phyloP scores from a whole-genome alignment of 2,888 invertebrate genomes.

The Euclidia mi region DNA sequence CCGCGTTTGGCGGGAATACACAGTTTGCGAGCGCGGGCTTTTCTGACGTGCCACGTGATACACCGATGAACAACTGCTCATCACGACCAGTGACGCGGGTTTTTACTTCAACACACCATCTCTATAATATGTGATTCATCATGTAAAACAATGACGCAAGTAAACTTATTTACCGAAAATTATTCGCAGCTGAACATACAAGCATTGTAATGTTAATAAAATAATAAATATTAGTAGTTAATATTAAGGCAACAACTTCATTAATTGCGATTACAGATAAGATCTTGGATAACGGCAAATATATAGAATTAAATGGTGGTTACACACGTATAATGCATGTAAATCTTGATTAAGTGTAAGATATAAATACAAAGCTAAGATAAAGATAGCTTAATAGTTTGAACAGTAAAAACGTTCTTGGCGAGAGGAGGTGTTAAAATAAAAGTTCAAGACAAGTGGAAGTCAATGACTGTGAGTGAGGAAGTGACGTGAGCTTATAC shows the following conservation, averaged over 20 bases:
- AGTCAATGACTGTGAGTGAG: slow-evolving; percentile 51
- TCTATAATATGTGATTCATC: slow-evolving; percentile 39
- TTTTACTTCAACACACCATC: slow-evolving; percentile 41
- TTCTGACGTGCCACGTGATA: slow-evolving; percentile 51
- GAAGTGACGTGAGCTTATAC: slow-evolving; percentile 46
- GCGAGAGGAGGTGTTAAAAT: not conserved
- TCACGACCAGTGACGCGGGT: slow-evolving; percentile 39
- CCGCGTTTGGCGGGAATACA: slow-evolving; percentile 69
- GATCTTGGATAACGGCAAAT: slow-evolving; percentile 17
- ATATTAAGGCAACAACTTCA: slow-evolving; percentile 3
- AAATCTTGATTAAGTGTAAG: slow-evolving; percentile 12
- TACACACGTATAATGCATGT: slow-evolving; percentile 9
- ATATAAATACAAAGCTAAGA: slow-evolving; percentile 8
- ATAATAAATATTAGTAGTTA: not conserved
- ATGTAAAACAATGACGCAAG: slow-evolving; percentile 29
- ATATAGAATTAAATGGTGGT: slow-evolving; percentile 9
- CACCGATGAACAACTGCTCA: slow-evolving; percentile 36
- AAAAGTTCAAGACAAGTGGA: slow-evolving; percentile 29
- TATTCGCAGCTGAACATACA: not conserved
- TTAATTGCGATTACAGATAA: slow-evolving; percentile 6
- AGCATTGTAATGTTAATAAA: not conserved
- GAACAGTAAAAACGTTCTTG: slow-evolving; percentile 10
- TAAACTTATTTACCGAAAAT: not conserved
- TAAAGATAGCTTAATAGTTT: slow-evolving; percentile 11
- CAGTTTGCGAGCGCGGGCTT: slow-evolving; percentile 63